These are phyloP conservation scores for Nomada ferruginata DNA, from an alignment of 2,888 invertebrate genomes.

Conservation along the genomic window DNA sequence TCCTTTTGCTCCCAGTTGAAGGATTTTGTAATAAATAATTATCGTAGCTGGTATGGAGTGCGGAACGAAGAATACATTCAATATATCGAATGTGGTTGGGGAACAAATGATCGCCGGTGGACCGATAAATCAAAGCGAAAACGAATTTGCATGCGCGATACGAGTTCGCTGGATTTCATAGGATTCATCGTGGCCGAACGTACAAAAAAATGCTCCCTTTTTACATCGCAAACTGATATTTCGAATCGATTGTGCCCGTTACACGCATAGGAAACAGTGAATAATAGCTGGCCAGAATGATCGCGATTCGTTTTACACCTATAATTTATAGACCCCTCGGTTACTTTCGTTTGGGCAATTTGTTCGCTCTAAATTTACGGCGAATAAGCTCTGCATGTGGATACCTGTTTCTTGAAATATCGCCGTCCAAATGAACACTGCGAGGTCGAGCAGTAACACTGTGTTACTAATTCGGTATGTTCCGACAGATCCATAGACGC, in stretches of 20 bases:
- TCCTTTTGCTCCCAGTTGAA: neutral
- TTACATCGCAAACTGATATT: conserved; percentile 22
- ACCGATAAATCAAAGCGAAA: conserved; percentile 20
- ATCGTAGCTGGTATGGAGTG: neutral
- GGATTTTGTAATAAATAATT: neutral
- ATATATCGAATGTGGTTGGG: neutral
- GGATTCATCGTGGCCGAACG: neutral
- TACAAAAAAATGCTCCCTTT: neutral
- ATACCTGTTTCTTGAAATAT: too few species aligned
- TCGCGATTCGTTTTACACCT: conserved; percentile 10
- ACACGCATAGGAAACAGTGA: conserved; percentile 15
- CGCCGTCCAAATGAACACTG: too few species aligned
- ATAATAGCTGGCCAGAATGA: conserved; percentile 15
- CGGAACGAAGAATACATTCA: neutral
- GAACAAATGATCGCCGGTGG: conserved; percentile 11
- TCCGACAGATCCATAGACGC: too few species aligned
- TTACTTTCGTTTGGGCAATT: neutral
- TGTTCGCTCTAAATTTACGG: neutral
- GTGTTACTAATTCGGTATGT: too few species aligned
- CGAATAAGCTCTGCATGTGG: too few species aligned
- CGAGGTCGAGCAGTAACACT: too few species aligned
- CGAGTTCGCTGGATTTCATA: neutral
- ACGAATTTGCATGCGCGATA: conserved; percentile 13
- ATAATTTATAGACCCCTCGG: conserved; percentile 9
- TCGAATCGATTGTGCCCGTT: conserved; percentile 36